A percentile compares a stretch with the other conserved stretches of the same genome.
phyloP scores from a whole-genome alignment of 2,888 invertebrate genomes.

The Encarsia formosa region DNA sequence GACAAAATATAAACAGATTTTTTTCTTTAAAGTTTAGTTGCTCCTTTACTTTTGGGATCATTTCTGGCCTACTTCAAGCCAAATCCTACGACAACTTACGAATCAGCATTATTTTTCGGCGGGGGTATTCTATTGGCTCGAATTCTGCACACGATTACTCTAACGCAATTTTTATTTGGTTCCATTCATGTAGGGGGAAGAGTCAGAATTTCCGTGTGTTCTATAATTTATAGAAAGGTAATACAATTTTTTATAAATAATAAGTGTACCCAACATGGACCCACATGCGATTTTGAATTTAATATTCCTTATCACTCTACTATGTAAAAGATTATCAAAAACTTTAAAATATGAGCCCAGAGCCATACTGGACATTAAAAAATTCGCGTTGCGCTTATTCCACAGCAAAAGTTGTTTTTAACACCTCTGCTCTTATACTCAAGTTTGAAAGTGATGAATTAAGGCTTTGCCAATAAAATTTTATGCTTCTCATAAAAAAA shows the following conservation, averaged over 20 bases:
- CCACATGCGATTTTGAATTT: too few species aligned
- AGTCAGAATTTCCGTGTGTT: slow-evolving; percentile 76
- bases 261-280: slow-evolving; percentile 17
- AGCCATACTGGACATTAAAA: too few species aligned
- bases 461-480: too few species aligned
- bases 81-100: slow-evolving; percentile 26
- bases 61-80: slow-evolving; percentile 61
- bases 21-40: slow-evolving; percentile 61
- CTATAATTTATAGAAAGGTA: slow-evolving; percentile 82
- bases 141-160: slow-evolving; percentile 55
- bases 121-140: slow-evolving; percentile 42
- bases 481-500: too few species aligned
- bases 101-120: slow-evolving; percentile 42
- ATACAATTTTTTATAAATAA: too few species aligned
- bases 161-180: slow-evolving; percentile 64
- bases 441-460: too few species aligned
- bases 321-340: too few species aligned
- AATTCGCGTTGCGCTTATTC: too few species aligned
- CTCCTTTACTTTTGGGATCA: slow-evolving; percentile 64
- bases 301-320: too few species aligned
- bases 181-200: slow-evolving; percentile 76
- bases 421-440: too few species aligned
- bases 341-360: too few species aligned
- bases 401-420: too few species aligned
- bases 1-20: background rate